Conservation (phyloP, 2,888 invertebrate species). For the Stenchaetothrips biformis region DNA sequence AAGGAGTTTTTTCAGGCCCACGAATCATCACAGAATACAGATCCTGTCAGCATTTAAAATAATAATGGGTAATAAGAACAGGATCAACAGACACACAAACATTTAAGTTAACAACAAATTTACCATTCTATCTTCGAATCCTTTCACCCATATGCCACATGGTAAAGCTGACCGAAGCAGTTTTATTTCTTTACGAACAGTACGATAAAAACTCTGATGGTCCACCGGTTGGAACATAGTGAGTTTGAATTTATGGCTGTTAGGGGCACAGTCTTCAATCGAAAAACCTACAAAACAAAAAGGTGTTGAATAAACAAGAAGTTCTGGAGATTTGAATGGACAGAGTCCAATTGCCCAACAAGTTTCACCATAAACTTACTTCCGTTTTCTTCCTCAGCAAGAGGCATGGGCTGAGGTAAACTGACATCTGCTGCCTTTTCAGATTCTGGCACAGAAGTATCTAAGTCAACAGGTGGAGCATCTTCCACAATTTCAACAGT, state of each 20-base stretch:
- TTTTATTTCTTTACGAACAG: slow-evolving; percentile 79
- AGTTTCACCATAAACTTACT: neutral
- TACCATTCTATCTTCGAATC: slow-evolving; percentile 82
- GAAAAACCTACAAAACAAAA: slow-evolving; percentile 56
- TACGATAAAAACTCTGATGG: slow-evolving; percentile 68
- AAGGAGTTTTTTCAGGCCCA: slow-evolving; percentile 88
- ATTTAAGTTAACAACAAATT: slow-evolving; percentile 34
- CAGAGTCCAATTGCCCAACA: neutral
- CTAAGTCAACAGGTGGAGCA: neutral
- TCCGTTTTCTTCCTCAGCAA: neutral
- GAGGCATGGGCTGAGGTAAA: neutral
- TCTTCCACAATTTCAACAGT: neutral
- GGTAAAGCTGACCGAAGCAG: slow-evolving; percentile 79
- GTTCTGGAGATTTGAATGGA: neutral
- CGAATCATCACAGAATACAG: slow-evolving; percentile 86
- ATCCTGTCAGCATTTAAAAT: slow-evolving; percentile 51
- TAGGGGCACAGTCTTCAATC: slow-evolving; percentile 65
- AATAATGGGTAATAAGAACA: neutral
- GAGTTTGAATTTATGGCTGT: slow-evolving; percentile 67
- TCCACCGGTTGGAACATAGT: slow-evolving; percentile 75
- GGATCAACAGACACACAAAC: neutral
- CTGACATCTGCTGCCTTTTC: neutral
- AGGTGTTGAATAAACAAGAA: neutral
- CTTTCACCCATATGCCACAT: slow-evolving; percentile 79
- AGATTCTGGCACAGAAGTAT: neutral